These are phyloP conservation scores for Hydropotes inermis DNA, from an alignment of 2,113 vertebrate genomes.

Conservation along the genomic window DNA sequence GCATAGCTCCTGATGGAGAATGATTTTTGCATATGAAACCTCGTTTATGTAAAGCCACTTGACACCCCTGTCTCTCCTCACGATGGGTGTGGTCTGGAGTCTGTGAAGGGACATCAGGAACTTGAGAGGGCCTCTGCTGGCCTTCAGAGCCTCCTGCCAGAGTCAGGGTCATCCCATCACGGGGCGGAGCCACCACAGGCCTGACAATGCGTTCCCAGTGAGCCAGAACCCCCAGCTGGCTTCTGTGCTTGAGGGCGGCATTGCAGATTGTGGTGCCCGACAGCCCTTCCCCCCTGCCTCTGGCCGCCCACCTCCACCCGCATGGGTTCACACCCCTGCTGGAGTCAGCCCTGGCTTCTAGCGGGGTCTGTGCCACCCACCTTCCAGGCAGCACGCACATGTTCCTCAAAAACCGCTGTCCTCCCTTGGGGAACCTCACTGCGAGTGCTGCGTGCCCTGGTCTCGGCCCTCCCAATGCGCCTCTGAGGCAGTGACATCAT, in stretches of 20 bases:
- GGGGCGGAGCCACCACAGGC: background rate
- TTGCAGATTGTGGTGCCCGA: background rate
- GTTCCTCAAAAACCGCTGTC: background rate
- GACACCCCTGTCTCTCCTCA: background rate
- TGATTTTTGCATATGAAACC: background rate
- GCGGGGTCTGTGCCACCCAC: background rate
- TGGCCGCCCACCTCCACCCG: background rate
- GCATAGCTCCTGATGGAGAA: background rate
- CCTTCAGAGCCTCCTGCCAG: background rate
- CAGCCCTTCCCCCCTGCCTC: background rate
- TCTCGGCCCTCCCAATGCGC: background rate
- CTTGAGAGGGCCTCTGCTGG: background rate
- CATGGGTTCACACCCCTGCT: background rate
- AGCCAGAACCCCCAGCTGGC: background rate
- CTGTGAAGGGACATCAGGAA: background rate
- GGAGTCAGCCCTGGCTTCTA: background rate
- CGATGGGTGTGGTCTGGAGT: background rate
- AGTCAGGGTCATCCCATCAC: rapidly evolving
- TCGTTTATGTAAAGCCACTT: background rate
- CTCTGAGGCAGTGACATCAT: background rate
- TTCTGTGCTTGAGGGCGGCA: background rate
- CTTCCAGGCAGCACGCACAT: background rate
- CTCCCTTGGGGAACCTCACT: background rate
- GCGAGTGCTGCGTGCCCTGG: background rate
- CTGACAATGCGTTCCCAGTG: background rate